Base-by-base conservation (phyloP, 2,113 vertebrate species). In the Rousettus leschenaultii region DNA sequence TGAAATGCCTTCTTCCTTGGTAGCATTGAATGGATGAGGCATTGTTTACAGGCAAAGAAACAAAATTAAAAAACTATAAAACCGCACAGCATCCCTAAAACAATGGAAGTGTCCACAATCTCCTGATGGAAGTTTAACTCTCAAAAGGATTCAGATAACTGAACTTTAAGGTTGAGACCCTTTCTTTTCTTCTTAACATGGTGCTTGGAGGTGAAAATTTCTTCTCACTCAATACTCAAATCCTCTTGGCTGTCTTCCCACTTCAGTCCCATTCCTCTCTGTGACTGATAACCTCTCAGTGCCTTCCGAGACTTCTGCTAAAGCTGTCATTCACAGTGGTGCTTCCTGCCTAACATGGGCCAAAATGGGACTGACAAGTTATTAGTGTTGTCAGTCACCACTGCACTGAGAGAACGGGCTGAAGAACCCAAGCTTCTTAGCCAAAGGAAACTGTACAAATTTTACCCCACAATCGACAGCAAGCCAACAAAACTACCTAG, bases 151-250 rank as follows among this genome's bases (percentile, higher is more conserved):
- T 74, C 40, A 53, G 51, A 85, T 68, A 63, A 68, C 43, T 86
- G 55, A 80, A 80, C 13, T 61, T 84, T n/a, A 13, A 92, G 16
- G 1, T 26, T 65, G 26, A 92, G 33, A 74, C 35, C 26, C 21
- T 80, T 63, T 92, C 75, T 61, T 30, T 28, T 53, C 12, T 82
- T 63, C 66, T 70, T 48, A 85, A 51, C 11, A 18, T 45, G 33
- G n/a, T 77, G 51, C 38, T 85, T 88, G 12, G 30, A 78, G 48
- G 66, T 89, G 33, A 90, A 95, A 92, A 92, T 97, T 82, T 75
- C 85, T 94, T 95, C 59, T 93, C 33, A 57, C 28, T 83, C 43
- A 53, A 21, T 26, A 63, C 14, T 33, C 90, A 88, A 86, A 40
- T 2, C 9, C 12, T 73, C 28, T 63, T 85, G 71, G 59, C 65